These are phyloP conservation scores for Drosophila koepferae DNA, from an alignment of 2,888 invertebrate genomes.

Conservation along the genomic window DNA sequence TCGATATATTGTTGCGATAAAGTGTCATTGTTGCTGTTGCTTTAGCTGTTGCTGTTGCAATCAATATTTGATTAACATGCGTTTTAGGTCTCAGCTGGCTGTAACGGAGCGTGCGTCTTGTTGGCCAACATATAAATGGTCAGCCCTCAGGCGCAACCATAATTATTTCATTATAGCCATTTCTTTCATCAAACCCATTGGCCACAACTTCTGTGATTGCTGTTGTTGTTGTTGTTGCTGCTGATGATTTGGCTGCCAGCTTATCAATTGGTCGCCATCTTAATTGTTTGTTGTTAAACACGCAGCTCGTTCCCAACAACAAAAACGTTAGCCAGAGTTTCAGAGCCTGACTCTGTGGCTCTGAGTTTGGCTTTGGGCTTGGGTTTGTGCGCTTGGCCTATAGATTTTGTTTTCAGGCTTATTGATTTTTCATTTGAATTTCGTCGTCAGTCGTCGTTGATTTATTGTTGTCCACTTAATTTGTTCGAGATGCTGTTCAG, in stretches of 20 bases:
- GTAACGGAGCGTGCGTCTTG: constrained; percentile 39
- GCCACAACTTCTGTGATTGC: constrained; percentile 69
- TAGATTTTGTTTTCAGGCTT: constrained; percentile 67
- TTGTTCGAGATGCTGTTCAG: constrained; percentile 75
- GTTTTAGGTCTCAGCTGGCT: constrained; percentile 60
- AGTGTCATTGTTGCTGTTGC: constrained; percentile 49
- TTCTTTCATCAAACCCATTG: constrained; percentile 75
- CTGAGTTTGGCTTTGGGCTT: background rate
- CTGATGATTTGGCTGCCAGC: constrained; percentile 74
- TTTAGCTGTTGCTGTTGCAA: constrained; percentile 57
- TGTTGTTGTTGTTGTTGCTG: constrained; percentile 46
- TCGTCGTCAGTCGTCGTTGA: constrained; percentile 69
- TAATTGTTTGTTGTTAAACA: constrained; percentile 82
- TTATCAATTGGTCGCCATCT: constrained; percentile 82
- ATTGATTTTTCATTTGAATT: constrained; percentile 81
- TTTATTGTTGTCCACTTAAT: constrained; percentile 79
- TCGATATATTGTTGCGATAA: constrained; percentile 66
- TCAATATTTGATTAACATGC: constrained; percentile 71
- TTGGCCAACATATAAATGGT: constrained; percentile 61
- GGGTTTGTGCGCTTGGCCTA: constrained; percentile 30
- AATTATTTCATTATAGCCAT: constrained; percentile 82
- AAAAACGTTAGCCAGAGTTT: constrained; percentile 23
- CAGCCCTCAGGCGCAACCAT: constrained; percentile 72
- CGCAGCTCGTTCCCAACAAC: constrained; percentile 65
- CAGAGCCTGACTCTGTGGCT: constrained; percentile 1